phyloP scores from a whole-genome alignment of 2,888 invertebrate genomes.

The Sabatieria punctata region DNA sequence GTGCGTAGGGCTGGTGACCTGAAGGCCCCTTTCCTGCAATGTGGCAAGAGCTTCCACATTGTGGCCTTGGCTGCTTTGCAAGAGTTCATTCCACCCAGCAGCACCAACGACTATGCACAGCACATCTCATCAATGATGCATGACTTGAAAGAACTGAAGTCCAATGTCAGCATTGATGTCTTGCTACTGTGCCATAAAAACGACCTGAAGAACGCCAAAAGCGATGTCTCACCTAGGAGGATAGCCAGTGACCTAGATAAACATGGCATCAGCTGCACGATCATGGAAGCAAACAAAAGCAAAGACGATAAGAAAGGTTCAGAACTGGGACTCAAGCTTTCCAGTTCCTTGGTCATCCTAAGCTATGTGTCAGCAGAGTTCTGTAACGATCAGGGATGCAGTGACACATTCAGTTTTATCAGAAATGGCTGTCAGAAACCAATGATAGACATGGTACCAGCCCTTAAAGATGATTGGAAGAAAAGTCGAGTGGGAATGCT shows the following conservation, averaged over 20 bases:
- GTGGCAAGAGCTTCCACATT: slow-evolving; percentile 30
- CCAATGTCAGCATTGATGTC: not conserved
- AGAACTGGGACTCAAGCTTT: not conserved
- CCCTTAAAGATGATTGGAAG: not conserved
- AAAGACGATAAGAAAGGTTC: no score
- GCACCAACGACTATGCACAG: not conserved
- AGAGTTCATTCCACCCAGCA: slow-evolving; percentile 14
- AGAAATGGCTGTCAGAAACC: not conserved
- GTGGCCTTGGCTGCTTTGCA: slow-evolving; percentile 28
- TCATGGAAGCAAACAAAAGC: no score
- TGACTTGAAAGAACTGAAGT: not conserved
- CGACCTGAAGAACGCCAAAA: not conserved
- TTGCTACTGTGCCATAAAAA: not conserved
- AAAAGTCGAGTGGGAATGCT: slow-evolving; percentile 1
- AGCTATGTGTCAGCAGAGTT: not conserved
- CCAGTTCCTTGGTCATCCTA: not conserved
- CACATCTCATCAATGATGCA: slow-evolving; percentile 4
- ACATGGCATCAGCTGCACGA: no score
- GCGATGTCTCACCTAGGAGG: no score
- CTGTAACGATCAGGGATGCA: not conserved
- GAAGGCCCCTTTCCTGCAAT: slow-evolving; percentile 32
- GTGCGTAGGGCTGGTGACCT: slow-evolving; percentile 25
- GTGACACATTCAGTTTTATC: not conserved
- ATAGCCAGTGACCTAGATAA: no score
- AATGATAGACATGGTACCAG: not conserved